A percentile compares a stretch with the other conserved stretches of the same genome.
These are phyloP conservation scores for Acanthisitta chloris DNA, from an alignment of 2,113 vertebrate genomes.

Conservation along the genomic window DNA sequence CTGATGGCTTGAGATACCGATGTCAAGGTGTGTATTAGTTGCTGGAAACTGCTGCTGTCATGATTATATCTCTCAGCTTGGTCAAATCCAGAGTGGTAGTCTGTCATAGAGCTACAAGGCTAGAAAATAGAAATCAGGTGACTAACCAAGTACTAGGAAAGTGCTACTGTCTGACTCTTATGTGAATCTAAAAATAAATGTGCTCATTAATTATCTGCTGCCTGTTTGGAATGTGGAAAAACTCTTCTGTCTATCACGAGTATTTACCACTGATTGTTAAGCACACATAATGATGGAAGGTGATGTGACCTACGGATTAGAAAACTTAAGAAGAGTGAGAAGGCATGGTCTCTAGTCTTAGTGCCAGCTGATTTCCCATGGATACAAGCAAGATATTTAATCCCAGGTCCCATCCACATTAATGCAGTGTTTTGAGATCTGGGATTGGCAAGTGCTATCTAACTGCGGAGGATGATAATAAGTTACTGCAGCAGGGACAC, in stretches of 20 bases:
- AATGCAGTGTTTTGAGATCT: not conserved
- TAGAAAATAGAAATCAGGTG: not conserved
- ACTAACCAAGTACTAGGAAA: not conserved
- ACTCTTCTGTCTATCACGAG: not conserved
- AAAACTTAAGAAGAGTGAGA: not conserved
- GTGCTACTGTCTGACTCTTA: not conserved
- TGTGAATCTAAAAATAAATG: not conserved
- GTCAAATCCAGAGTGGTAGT: not conserved
- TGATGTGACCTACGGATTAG: not conserved
- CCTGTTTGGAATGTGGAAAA: not conserved
- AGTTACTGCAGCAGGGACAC: not conserved
- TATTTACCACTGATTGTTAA: not conserved
- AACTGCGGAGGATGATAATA: not conserved
- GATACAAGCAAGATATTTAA: not conserved
- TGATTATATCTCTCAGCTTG: not conserved
- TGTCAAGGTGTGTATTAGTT: accelerated
- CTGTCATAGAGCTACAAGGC: not conserved
- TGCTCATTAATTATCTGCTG: not conserved
- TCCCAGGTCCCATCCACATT: not conserved
- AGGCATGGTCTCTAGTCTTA: not conserved
- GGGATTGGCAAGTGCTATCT: not conserved
- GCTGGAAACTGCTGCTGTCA: not conserved
- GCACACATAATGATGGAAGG: not conserved
- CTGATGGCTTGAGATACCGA: not conserved
- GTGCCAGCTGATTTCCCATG: not conserved